A percentile compares a stretch with the other conserved stretches of the same genome.
phyloP scores from a whole-genome alignment of 1,140 invertebrate species.

The Ridgeia piscesae region DNA sequence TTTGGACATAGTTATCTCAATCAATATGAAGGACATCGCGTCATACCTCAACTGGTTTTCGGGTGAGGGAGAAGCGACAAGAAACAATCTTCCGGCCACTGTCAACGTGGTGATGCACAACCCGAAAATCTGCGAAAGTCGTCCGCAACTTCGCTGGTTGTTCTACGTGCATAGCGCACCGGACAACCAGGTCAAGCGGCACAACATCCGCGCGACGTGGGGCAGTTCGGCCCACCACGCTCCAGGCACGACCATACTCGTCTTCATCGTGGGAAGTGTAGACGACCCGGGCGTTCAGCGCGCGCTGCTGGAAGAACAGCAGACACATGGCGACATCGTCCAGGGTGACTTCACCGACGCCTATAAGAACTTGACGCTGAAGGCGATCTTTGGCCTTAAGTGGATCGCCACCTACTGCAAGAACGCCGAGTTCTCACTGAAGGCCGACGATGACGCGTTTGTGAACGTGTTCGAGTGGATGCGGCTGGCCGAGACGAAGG shows the following conservation, averaged over 20 bases:
- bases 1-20: background rate
- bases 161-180: conserved; percentile 44
- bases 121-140: conserved; percentile 12
- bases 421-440: conserved; percentile 73
- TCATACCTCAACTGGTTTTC: background rate
- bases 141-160: conserved; percentile 24
- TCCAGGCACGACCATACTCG: conserved; percentile 37
- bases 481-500: conserved; percentile 11
- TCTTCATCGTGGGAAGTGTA: conserved; percentile 72
- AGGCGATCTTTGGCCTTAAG: conserved; percentile 78
- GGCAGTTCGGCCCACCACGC: conserved; percentile 34
- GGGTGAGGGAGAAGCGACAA: background rate
- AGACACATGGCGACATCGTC: conserved; percentile 44
- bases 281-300: conserved; percentile 54
- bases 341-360: conserved; percentile 44
- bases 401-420: conserved; percentile 73
- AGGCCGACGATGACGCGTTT: conserved; percentile 88
- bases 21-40: conserved; percentile 15
- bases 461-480: conserved; percentile 67
- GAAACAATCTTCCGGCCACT: background rate
- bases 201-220: conserved; percentile 53
- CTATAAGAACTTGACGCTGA: conserved; percentile 44
- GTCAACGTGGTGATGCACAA: conserved; percentile 17
- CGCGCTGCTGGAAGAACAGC: conserved; percentile 54
- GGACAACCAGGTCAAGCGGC: conserved; percentile 43